A percentile compares a stretch with the other conserved stretches of the same genome.
These are phyloP conservation scores for Notolabrus celidotus DNA, from an alignment of 2,797 vertebrate species.

Conservation along the genomic window DNA sequence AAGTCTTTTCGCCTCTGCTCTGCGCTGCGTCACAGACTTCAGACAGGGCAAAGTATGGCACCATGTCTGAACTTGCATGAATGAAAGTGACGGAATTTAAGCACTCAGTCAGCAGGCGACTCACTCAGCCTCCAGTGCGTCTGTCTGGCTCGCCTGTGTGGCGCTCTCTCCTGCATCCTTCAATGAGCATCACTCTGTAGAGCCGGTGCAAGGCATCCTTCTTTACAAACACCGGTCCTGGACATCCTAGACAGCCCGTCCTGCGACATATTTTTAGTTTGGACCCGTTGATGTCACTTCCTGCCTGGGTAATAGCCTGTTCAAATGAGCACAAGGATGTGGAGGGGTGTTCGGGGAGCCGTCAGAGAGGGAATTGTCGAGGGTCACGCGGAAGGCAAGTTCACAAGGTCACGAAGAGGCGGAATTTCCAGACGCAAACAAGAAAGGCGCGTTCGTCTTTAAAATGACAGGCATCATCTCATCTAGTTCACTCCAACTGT, in stretches of 20 bases:
- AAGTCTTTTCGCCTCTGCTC: slow-evolving; percentile 38
- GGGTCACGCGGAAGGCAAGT: slow-evolving; percentile 68
- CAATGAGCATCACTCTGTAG: slow-evolving; percentile 66
- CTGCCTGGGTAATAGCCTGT: slow-evolving; percentile 75
- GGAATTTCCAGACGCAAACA: slow-evolving; percentile 31
- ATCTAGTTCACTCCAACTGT: slow-evolving; percentile 50
- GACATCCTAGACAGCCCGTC: slow-evolving; percentile 75
- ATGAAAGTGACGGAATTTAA: slow-evolving; percentile 73
- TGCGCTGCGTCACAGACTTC: slow-evolving; percentile 70
- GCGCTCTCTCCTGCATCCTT: slow-evolving; percentile 70
- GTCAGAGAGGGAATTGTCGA: slow-evolving; percentile 34
- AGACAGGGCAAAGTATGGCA: slow-evolving; percentile 69
- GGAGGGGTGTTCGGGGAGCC: slow-evolving; percentile 62
- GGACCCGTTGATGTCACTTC: slow-evolving; percentile 89
- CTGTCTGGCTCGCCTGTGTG: slow-evolving; percentile 66
- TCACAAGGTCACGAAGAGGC: slow-evolving; percentile 75
- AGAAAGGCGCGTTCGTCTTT: slow-evolving; percentile 36
- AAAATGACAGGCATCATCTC: slow-evolving; percentile 64
- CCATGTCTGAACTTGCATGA: slow-evolving; percentile 78
- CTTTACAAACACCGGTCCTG: slow-evolving; percentile 61
- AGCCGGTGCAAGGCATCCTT: slow-evolving; percentile 63
- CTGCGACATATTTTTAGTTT: slow-evolving; percentile 82
- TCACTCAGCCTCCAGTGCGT: slow-evolving; percentile 77
- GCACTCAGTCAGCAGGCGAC: slow-evolving; percentile 76
- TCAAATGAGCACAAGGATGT: slow-evolving; percentile 57